phyloP scores from a whole-genome alignment of 2,888 invertebrate species.

The Scaeva pyrastri region DNA sequence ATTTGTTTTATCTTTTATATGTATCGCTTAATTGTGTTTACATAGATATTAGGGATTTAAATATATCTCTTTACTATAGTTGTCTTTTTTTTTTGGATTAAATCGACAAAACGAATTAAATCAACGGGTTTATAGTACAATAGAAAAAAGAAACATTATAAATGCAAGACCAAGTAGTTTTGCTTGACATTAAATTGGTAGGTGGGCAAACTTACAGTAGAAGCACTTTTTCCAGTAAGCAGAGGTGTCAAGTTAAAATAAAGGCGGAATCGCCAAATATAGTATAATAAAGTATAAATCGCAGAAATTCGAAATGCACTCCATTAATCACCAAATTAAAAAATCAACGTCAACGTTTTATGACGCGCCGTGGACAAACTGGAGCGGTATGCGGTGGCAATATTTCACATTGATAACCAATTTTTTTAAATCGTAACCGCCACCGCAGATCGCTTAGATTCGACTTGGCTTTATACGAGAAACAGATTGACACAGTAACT shows the following conservation, averaged over 20 bases:
- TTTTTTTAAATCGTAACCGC: too few species aligned
- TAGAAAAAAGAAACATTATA: constrained; percentile 23
- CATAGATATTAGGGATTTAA: constrained; percentile 59
- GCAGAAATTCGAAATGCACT: too few species aligned
- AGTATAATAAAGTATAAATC: too few species aligned
- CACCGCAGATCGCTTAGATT: too few species aligned
- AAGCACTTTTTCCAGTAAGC: background rate
- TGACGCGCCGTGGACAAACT: too few species aligned
- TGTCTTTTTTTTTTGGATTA: constrained; percentile 33
- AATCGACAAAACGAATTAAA: constrained; percentile 54
- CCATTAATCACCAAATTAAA: too few species aligned
- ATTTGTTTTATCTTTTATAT: background rate
- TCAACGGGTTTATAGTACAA: constrained; percentile 9
- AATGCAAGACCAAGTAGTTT: constrained; percentile 15
- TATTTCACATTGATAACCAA: too few species aligned
- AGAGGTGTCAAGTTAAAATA: background rate
- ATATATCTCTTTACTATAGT: constrained; percentile 2
- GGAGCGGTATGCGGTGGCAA: too few species aligned
- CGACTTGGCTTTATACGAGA: too few species aligned
- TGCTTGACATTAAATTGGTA: constrained; percentile 14
- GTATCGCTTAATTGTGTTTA: constrained; percentile 60
- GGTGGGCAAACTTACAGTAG: background rate
- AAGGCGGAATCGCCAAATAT: too few species aligned
- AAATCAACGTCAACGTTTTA: too few species aligned
- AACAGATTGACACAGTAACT: too few species aligned